Evolutionary conservation across 2,113 vertebrate species (phyloP).

Genomic region (Pipra filicauda): DNA sequence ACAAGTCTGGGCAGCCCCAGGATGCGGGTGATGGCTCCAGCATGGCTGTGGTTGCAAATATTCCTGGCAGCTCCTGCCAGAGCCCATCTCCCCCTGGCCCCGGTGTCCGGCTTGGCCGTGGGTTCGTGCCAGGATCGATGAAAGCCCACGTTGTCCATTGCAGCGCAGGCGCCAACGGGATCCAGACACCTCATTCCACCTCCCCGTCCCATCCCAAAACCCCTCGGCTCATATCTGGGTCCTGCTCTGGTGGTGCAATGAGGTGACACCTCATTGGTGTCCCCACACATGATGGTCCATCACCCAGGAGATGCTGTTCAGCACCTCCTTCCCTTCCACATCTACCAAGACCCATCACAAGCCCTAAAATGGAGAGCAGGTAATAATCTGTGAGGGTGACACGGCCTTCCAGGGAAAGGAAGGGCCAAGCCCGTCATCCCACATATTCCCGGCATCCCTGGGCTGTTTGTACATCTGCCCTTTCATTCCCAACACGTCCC

Average conservation of each 20-base stretch:
- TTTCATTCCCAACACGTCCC: neutral
- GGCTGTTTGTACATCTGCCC: neutral
- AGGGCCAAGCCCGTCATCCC: neutral
- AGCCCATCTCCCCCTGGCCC: neutral
- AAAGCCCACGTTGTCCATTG: accelerated
- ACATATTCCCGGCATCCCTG: neutral
- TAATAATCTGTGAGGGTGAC: neutral
- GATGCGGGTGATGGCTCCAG: conserved; percentile 28
- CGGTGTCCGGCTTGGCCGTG: neutral
- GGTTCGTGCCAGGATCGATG: neutral
- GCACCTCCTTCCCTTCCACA: neutral
- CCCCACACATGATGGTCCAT: accelerated
- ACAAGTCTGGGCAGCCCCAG: neutral
- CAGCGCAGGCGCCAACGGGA: neutral
- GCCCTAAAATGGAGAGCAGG: neutral
- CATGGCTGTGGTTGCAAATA: neutral
- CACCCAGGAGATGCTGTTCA: accelerated
- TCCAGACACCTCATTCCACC: neutral
- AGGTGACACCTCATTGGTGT: accelerated
- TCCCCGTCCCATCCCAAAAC: neutral
- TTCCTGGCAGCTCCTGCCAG: neutral
- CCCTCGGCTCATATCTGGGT: accelerated
- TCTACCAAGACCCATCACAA: neutral
- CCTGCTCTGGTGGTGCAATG: neutral
- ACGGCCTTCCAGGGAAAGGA: neutral